Conservation (phyloP, 2,888 invertebrate species). For the Ligdia adustata region DNA sequence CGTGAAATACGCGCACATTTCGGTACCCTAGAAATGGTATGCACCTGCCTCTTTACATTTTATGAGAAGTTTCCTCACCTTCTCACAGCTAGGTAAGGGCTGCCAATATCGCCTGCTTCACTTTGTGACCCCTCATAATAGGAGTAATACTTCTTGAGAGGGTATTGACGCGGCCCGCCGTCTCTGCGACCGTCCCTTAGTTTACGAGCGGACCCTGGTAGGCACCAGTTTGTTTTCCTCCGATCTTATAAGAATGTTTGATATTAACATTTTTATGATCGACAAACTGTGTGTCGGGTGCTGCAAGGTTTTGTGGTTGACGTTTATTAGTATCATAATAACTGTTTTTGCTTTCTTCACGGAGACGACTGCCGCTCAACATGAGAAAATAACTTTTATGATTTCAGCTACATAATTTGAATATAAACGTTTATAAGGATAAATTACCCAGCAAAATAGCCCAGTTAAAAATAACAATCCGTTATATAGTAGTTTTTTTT, state of each 20-base stretch:
- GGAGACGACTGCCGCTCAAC: conserved; percentile 13
- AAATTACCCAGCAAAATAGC: too few species aligned
- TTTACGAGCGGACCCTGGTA: conserved; percentile 60
- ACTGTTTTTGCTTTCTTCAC: conserved; percentile 30
- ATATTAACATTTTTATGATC: conserved; percentile 60
- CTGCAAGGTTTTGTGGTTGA: conserved; percentile 36
- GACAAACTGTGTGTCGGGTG: conserved; percentile 47
- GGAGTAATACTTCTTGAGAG: conserved; percentile 80
- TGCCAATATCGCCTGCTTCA: conserved; percentile 79
- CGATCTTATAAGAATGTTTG: conserved; percentile 56
- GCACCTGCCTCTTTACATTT: conserved; percentile 83
- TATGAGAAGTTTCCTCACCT: conserved; percentile 82
- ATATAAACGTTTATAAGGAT: too few species aligned
- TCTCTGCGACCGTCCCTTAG: conserved; percentile 61
- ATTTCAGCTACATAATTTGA: conserved; percentile 20
- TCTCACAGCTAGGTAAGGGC: conserved; percentile 74
- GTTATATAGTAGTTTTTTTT: too few species aligned
- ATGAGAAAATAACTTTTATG: conserved; percentile 24
- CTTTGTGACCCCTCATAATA: conserved; percentile 83
- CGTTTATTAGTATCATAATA: conserved; percentile 40
- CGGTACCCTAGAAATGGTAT: conserved; percentile 78
- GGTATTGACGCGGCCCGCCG: conserved; percentile 67
- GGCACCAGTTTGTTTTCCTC: conserved; percentile 57
- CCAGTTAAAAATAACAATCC: too few species aligned
- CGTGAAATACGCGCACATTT: conserved; percentile 81